These are phyloP conservation scores for Myotis pilosus DNA, from an alignment of 2,797 vertebrate species.

Conservation along the genomic window DNA sequence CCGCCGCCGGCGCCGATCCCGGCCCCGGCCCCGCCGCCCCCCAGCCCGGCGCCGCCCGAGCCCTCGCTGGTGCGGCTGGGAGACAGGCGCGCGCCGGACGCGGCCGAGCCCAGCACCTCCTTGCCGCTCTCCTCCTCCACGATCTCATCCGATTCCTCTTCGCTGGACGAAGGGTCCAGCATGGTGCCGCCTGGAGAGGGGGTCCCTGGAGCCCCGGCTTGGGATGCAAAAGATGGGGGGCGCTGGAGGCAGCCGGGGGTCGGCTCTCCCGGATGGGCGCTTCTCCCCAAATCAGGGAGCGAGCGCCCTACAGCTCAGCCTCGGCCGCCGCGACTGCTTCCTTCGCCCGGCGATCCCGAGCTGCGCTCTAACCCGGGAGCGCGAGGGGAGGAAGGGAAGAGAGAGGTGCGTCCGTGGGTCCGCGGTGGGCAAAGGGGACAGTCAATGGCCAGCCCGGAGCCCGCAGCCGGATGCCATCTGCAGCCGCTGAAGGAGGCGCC, in stretches of 20 bases:
- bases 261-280: conserved; percentile 47
- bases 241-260: conserved; percentile 57
- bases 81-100: conserved; percentile 87
- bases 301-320: conserved; percentile 45
- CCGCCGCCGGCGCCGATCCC: conserved; percentile 86
- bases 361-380: conserved; percentile 62
- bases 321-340: conserved; percentile 56
- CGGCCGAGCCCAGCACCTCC: conserved; percentile 89
- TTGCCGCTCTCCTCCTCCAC: conserved; percentile 91
- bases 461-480: conserved; percentile 72
- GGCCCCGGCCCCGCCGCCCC: conserved; percentile 83
- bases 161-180: conserved; percentile 98
- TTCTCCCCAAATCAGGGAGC: conserved; percentile 37
- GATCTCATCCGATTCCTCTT: conserved; percentile 95
- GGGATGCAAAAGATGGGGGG: conserved; percentile 35
- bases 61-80: conserved; percentile 90
- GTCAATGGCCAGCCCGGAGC: conserved; percentile 72
- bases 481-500: conserved; percentile 78
- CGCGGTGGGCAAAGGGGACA: conserved; percentile 43
- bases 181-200: conserved; percentile 81
- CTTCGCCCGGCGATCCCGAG: conserved; percentile 21
- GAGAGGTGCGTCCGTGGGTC: conserved; percentile 38
- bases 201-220: conserved; percentile 25
- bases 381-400: conserved; percentile 52
- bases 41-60: conserved; percentile 86